Base-by-base conservation (phyloP, 2,888 invertebrate species). In the Allacma fusca region DNA sequence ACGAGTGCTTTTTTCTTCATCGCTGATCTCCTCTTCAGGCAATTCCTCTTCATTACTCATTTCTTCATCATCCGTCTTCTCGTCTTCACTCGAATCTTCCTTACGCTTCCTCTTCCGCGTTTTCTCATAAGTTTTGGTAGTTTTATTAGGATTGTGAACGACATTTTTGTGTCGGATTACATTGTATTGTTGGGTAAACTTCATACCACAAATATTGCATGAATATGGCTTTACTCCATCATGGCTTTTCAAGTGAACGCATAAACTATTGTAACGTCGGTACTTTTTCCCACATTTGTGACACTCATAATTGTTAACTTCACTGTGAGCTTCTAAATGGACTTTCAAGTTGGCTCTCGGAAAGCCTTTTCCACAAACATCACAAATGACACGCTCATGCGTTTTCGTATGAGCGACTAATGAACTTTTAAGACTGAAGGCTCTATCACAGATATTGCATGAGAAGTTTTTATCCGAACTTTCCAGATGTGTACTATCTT, bases 141-240 rank as follows among this genome's bases (percentile, higher is more conserved):
- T n/a, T n/a, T 40, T 9, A n/a, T 59, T 23, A 5, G 59, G 59
- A 59, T 59, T 59, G 67, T 69, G 69, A 23, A 71, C 44, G 2
- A 23, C 23, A 23, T 29, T 23, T 50, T 44, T 71, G 26, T 71
- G 71, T 16, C 21, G 16, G 24, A 24, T 24, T 4, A 71, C 44
- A 23, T 40, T 44, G 28, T 71, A 44, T 2, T 21, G 16, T 50
- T 50, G 71, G 4, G 71, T 50, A 24, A 71, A 71, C 19, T 44
- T 50, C 26, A 50, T 23, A 21, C 34, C 50, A 24, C 71, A 71
- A 71, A 71, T 50, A 50, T 71, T 26, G 28, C 71, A 71, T 2
- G n/a, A n/a, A 40, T 50, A 71, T 7, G 71, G 71, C 50, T 71
- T 71, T 4, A 19, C 21, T 4, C 71, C 71, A 9, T 40, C 71